Evolutionary conservation across 2,113 vertebrate species (phyloP), one percentile per base, ranked within the genome.

Genomic region (Paramisgurnus dabryanus): DNA sequence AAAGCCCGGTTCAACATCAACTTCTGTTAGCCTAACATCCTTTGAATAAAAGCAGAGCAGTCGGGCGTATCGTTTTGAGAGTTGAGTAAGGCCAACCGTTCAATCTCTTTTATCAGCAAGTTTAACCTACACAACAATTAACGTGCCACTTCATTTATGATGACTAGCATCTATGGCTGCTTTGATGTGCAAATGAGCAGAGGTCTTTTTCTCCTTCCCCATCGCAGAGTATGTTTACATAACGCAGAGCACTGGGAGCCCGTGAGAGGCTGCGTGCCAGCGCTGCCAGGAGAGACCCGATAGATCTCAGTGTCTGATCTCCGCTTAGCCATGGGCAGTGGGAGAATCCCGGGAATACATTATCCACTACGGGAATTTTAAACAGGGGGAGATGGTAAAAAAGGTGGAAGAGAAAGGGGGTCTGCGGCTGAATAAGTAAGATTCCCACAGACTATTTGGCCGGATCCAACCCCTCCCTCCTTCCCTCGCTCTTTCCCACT

Each of bases 171-270:
- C 84, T 80, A 55, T 39, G 17, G 71, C 6, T 6, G 66, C 82
- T 86, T 86, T 86, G 84, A 86, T 81, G 82, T 86, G 82, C 60
- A 81, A 80, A 83, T 81, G 82, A 83, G 79, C 45, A 7, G 15
- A n/a, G 45, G 11, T 27, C 63, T 2, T 18, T 43, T n/a, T 55
- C 70, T 70, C 55, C 66, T 60, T 69, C 67, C 68, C 78, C 76
- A 70, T 77, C 72, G 53, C 22, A 13, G 72, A 81, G 88, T 85
- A 83, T 92, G 91, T 93, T 93, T 91, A 92, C 92, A 92, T 92
- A 92, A 92, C 89, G 90, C 90, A 87, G 88, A 87, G 88, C 87
- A 84, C 88, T 91, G 90, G 86, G 89, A 92, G 88, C 88, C 86
- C 73, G 67, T 64, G 85, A 87, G 86, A 90, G 89, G 91, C 89